These are phyloP conservation scores for Eulimnadia texana DNA, from an alignment of 1,140 invertebrate species.

Conservation along the genomic window DNA sequence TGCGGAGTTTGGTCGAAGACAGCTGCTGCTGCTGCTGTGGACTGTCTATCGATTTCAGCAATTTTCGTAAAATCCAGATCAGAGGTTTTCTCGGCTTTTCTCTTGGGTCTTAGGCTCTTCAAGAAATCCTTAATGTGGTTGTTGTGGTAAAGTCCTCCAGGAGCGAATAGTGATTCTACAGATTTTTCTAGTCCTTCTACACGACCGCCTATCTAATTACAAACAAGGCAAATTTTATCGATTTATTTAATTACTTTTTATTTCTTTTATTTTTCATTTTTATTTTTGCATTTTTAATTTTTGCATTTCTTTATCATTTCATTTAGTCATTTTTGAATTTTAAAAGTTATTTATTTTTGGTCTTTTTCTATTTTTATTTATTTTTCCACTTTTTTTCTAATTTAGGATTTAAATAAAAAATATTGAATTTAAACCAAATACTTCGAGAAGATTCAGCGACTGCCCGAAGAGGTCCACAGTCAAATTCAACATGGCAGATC, in stretches of 20 bases:
- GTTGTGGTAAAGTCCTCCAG: conserved; percentile 49
- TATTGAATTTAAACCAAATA: too few relatives aligned
- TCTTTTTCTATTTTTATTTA: too few relatives aligned
- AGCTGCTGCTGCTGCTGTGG: conserved; percentile 45
- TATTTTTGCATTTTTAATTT: too few relatives aligned
- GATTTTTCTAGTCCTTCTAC: conserved; percentile 72
- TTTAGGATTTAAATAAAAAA: too few relatives aligned
- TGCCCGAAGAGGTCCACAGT: conserved; percentile 81
- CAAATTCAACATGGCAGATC: conserved; percentile 61
- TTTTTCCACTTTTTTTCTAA: too few relatives aligned
- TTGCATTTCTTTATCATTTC: too few relatives aligned
- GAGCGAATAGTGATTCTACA: conserved; percentile 62
- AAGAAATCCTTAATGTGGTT: conserved; percentile 41
- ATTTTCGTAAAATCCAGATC: conserved; percentile 33
- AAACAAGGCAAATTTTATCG: conserved; percentile 9
- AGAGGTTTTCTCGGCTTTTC: conserved; percentile 22
- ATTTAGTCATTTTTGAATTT: too few relatives aligned
- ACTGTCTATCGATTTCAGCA: conserved; percentile 38
- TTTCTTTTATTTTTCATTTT: too few relatives aligned
- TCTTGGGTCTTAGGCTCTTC: conserved; percentile 36
- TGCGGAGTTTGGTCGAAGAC: conserved; percentile 41
- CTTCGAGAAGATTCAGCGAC: conserved; percentile 69
- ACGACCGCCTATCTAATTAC: conserved; percentile 48
- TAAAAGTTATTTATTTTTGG: too few relatives aligned
- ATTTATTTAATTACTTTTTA: too few relatives aligned